A percentile compares a stretch with the other conserved stretches of the same genome.
Conservation (phyloP, 2,888 invertebrate genomes). For the Mongoloraphidia duomilia region DNA sequence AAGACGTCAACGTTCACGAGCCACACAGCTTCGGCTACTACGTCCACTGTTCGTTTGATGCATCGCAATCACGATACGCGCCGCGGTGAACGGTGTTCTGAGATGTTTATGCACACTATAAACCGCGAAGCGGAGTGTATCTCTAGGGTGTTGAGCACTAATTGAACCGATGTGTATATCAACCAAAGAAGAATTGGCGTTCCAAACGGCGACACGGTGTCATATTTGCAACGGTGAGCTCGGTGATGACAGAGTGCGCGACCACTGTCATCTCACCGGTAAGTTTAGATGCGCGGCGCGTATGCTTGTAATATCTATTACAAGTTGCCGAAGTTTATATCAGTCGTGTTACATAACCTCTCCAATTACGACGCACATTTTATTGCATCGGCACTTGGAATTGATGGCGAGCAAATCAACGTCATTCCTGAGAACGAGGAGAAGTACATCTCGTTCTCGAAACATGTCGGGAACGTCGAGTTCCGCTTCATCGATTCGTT, state of each 20-base stretch:
- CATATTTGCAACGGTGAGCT: constrained; percentile 19
- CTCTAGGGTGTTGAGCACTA: constrained; percentile 9
- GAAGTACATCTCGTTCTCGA: no score
- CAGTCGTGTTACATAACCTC: constrained; percentile 22
- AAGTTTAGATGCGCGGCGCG: constrained; percentile 19
- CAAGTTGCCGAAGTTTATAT: constrained; percentile 17
- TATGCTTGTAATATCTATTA: constrained; percentile 21
- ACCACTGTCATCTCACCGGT: no score
- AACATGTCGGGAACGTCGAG: no score
- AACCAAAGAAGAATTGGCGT: constrained; percentile 13
- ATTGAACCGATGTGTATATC: constrained; percentile 9
- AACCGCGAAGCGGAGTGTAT: constrained; percentile 9
- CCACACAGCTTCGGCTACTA: constrained; percentile 12
- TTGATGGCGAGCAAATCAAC: constrained; percentile 12
- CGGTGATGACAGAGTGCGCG: no score
- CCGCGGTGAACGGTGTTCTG: constrained; percentile 13
- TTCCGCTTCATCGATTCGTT: no score
- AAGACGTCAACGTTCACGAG: constrained; percentile 1
- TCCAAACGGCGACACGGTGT: constrained; percentile 17
- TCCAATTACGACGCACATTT: constrained; percentile 20
- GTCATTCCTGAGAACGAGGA: no score
- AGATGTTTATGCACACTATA: constrained; percentile 15
- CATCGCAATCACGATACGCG: constrained; percentile 13
- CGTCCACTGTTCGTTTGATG: constrained; percentile 17
- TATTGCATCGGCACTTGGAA: constrained; percentile 17